Base-by-base conservation (phyloP, 2,797 vertebrate species). In the Odontamblyopus lacepedii region DNA sequence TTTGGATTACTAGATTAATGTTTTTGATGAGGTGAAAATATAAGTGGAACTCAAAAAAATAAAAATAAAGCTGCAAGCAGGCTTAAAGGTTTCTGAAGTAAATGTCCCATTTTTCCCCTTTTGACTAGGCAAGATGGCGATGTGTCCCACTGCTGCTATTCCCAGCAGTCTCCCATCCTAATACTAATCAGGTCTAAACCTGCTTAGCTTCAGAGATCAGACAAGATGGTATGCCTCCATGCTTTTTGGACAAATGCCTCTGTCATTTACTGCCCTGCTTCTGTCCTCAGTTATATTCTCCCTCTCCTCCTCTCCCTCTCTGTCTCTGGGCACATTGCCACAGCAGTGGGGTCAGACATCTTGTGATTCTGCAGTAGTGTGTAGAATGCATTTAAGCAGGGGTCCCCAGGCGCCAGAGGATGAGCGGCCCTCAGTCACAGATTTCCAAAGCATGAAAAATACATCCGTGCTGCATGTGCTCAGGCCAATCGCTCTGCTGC, bases 341-440 rank as follows among this genome's bases (percentile, higher is more conserved):
- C 80, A 82, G 80, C 86, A 85, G 85, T 85, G 92, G 92, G 92
- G 91, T 93, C 93, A 93, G 92, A 90, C 89, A 86, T 91, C 91
- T 92, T 93, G 92, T 89, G 91, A 92, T 88, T 89, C 84, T 89
- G 88, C 85, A 90, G 87, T 85, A 81, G 87, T 93, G 92, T 89
- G 87, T 92, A 90, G 88, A 92, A 93, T 90, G 88, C 88, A 88
- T 90, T 92, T 89, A 89, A 84, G 81, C 73, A 74, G 69, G 78
- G 73, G 81, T 91, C 91, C 85, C 89, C 80, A 87, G 86, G 87
- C 89, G 55, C 81, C 85, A 80, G 91, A 90, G 87, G 91, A 91
- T 87, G 87, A 91, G 80, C 84, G 79, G 90, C 88, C 90, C 90
- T 83, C 88, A 85, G 88, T 91, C 87, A 87, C 90, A 88, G 87